These are phyloP conservation scores for Drosophila lowei DNA, from an alignment of 1,140 invertebrate species.

Conservation along the genomic window DNA sequence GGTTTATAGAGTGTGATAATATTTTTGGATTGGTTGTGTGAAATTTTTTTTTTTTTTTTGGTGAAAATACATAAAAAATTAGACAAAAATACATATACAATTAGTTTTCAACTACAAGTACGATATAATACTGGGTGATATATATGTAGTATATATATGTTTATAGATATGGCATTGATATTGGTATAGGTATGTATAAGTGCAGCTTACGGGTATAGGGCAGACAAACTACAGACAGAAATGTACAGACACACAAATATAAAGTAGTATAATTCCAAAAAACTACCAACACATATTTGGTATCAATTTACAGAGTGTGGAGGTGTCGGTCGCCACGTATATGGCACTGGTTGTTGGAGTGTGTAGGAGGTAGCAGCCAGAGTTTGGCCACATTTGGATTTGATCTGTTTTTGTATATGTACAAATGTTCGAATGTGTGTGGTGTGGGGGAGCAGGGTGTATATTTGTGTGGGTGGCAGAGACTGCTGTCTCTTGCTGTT, in stretches of 20 bases:
- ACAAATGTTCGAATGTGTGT: slow-evolving; percentile 18
- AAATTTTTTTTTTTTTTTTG: slow-evolving; percentile 54
- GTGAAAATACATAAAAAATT: slow-evolving; percentile 82
- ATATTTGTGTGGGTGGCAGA: slow-evolving; percentile 35
- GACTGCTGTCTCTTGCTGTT: slow-evolving; percentile 22
- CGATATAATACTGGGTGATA: slow-evolving; percentile 60
- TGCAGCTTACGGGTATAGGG: slow-evolving; percentile 52
- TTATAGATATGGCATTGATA: slow-evolving; percentile 14
- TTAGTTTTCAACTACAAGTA: slow-evolving; percentile 82
- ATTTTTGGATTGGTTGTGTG: slow-evolving; percentile 48
- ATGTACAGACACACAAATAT: slow-evolving; percentile 39
- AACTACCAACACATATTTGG: slow-evolving; percentile 55
- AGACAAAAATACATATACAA: slow-evolving; percentile 83
- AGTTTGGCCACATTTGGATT: slow-evolving; percentile 43
- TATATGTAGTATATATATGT: slow-evolving; percentile 18
- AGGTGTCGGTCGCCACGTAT: not conserved
- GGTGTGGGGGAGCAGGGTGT: slow-evolving; percentile 37
- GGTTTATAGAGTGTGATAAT: slow-evolving; percentile 71
- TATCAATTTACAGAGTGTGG: slow-evolving; percentile 54
- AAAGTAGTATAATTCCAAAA: slow-evolving; percentile 35
- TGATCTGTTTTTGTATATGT: slow-evolving; percentile 37
- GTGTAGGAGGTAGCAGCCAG: slow-evolving; percentile 19
- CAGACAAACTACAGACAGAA: slow-evolving; percentile 11
- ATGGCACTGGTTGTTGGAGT: slow-evolving; percentile 28
- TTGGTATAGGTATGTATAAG: slow-evolving; percentile 26